Conservation (phyloP, 2,888 invertebrate species). For the Phorcus lineatus region DNA sequence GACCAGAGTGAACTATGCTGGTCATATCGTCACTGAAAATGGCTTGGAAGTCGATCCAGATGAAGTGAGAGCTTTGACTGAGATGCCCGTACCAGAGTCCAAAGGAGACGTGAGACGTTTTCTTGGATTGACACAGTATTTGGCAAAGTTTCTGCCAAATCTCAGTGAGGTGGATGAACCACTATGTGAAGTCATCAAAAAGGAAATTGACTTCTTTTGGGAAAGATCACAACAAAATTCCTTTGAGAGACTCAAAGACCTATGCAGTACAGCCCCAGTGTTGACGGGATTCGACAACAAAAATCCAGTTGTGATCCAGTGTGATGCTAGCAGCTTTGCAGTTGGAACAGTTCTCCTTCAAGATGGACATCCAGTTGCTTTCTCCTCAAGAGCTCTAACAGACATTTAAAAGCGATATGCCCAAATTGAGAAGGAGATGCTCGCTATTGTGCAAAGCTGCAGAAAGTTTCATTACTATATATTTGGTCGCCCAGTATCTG, state of each 20-base stretch:
- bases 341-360: background rate
- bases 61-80: no score
- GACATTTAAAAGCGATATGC: no score
- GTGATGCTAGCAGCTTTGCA: background rate
- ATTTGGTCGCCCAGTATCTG: no score
- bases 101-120: conserved; percentile 44
- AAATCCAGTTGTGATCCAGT: conserved; percentile 21
- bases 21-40: conserved; percentile 33
- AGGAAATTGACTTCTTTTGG: conserved; percentile 36
- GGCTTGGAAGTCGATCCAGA: no score
- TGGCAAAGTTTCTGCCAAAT: conserved; percentile 48
- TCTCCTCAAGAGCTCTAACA: no score
- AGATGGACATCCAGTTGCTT: no score
- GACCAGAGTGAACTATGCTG: conserved; percentile 36
- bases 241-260: conserved; percentile 34
- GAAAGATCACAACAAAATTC: no score
- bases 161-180: conserved; percentile 44
- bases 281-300: conserved; percentile 39
- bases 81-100: conserved; percentile 43
- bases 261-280: conserved; percentile 39
- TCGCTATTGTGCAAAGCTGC: no score
- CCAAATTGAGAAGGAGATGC: no score
- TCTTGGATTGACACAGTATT: conserved; percentile 46
- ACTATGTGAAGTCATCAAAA: conserved; percentile 40
- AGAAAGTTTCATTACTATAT: no score